These are phyloP conservation scores for Crypturellus undulatus DNA, from an alignment of 2,113 vertebrate genomes.

Conservation along the genomic window DNA sequence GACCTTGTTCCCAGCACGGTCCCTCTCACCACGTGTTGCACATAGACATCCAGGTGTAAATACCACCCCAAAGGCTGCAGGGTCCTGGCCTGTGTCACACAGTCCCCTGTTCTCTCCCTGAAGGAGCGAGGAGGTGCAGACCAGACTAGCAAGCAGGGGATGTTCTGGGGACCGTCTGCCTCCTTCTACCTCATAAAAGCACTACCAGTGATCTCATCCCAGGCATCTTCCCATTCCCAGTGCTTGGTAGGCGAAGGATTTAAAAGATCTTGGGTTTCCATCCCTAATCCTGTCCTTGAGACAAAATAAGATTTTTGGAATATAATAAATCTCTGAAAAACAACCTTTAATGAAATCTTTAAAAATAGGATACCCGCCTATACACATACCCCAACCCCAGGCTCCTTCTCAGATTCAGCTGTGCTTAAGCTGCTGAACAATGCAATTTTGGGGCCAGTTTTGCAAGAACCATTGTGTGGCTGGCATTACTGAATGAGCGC, in stretches of 20 bases:
- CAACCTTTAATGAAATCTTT: neutral
- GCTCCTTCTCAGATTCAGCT: neutral
- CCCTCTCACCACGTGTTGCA: rapidly evolving
- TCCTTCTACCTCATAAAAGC: neutral
- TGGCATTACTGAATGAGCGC: neutral
- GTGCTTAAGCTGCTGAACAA: neutral
- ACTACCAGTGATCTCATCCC: neutral
- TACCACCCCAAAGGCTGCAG: too few relatives aligned
- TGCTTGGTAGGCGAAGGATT: neutral
- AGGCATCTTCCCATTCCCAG: neutral
- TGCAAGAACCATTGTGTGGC: neutral
- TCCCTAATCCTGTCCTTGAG: neutral
- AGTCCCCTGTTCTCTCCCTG: neutral
- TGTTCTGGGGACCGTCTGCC: neutral
- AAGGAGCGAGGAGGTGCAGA: neutral
- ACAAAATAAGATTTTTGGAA: neutral
- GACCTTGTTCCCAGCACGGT: rapidly evolving
- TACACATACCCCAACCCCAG: neutral
- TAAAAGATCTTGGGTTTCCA: neutral
- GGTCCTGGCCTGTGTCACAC: neutral
- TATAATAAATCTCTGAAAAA: neutral
- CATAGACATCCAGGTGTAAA: rapidly evolving
- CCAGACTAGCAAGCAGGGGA: neutral
- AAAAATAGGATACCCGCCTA: neutral
- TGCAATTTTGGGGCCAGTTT: neutral